Evolutionary conservation across 2,888 invertebrate species (phyloP).

Genomic region (Serrognathus titanus): DNA sequence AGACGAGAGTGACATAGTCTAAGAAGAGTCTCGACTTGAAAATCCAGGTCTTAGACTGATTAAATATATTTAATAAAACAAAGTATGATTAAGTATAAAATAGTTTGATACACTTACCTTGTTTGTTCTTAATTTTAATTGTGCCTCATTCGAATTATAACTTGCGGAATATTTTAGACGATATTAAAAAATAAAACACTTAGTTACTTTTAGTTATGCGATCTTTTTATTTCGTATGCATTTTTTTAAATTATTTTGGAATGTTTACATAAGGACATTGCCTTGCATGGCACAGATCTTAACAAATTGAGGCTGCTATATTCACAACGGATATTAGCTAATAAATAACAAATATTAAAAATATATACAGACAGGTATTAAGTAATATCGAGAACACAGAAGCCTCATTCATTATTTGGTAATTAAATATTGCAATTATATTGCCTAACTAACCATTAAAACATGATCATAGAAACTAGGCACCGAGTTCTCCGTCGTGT

Average conservation of each 20-base stretch:
- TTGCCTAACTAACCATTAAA: constrained; percentile 43
- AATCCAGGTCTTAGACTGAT: no score
- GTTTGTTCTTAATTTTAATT: no score
- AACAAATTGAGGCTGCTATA: constrained; percentile 38
- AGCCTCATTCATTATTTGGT: constrained; percentile 43
- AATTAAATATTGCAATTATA: constrained; percentile 36
- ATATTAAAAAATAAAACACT: constrained; percentile 17
- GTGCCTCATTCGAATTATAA: no score
- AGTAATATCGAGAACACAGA: constrained; percentile 18
- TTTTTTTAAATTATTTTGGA: constrained; percentile 39
- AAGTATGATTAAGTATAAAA: no score
- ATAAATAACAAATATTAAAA: constrained; percentile 35
- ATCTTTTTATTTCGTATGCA: constrained; percentile 44
- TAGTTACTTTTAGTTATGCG: constrained; percentile 19
- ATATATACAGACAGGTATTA: constrained; percentile 26
- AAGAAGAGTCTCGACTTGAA: no score
- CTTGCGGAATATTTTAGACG: neutral
- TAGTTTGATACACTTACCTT: neutral
- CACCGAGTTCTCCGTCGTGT: constrained; percentile 28
- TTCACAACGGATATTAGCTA: constrained; percentile 25
- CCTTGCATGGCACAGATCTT: constrained; percentile 44
- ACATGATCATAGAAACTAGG: constrained; percentile 40
- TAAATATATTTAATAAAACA: no score
- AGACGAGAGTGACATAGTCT: no score
- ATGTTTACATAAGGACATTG: constrained; percentile 45